These are phyloP conservation scores for Dicaeum eximium DNA, from an alignment of 2,113 vertebrate genomes.

Conservation along the genomic window DNA sequence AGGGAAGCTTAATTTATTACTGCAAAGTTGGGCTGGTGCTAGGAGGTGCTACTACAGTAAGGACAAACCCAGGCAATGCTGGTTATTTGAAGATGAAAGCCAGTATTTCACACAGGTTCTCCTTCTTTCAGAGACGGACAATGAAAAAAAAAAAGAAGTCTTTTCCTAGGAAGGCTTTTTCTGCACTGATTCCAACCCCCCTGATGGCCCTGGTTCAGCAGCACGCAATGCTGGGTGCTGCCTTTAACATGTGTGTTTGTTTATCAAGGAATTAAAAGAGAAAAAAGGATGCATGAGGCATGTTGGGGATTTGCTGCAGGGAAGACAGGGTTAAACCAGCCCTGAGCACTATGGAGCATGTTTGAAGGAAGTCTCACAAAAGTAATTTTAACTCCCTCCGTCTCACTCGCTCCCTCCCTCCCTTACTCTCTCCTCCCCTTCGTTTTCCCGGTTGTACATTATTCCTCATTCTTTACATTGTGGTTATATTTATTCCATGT, in stretches of 20 bases:
- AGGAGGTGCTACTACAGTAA: not conserved
- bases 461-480: conserved; percentile 49
- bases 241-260: not conserved
- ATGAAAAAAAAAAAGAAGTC: rapidly evolving
- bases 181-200: not conserved
- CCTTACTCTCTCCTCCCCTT: conserved; percentile 49
- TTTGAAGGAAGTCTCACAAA: conserved; percentile 68
- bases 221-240: not conserved
- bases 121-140: not conserved
- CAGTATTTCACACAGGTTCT: not conserved
- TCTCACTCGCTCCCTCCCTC: conserved; percentile 37
- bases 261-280: not conserved
- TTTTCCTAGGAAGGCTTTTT: not conserved
- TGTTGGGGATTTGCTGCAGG: conserved; percentile 5
- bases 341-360: conserved; percentile 28
- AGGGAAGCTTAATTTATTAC: not conserved
- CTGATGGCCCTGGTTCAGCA: not conserved
- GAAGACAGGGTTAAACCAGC: conserved; percentile 71
- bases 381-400: conserved; percentile 68
- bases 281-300: not conserved
- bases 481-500: conserved; percentile 48
- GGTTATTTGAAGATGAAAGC: not conserved
- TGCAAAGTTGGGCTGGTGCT: not conserved
- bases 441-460: conserved; percentile 14
- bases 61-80: not conserved